Percentiles rank a stretch among this genome's conserved stretches.
Conservation (phyloP, 92 coral and sea anemone genomes). For the Phymanthus crucifer region DNA sequence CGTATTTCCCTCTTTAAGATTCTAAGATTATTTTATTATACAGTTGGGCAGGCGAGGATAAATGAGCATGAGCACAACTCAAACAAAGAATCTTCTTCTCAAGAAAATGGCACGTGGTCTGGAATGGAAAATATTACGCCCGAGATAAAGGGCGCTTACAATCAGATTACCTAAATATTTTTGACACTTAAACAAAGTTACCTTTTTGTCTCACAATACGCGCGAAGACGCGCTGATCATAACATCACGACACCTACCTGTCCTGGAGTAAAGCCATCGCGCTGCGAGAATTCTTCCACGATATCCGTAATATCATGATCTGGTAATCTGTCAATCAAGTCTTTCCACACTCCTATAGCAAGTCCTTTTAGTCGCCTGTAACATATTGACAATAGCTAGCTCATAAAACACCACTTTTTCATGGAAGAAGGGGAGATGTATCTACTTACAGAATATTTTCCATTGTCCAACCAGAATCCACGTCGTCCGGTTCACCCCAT, state of each 20-base stretch:
- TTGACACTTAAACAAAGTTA: no score
- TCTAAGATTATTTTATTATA: no score
- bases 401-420: not conserved
- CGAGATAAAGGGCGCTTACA: no score
- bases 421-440: not conserved
- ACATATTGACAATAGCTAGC: not conserved
- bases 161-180: no score
- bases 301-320: slow-evolving; percentile 54
- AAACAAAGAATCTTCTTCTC: no score
- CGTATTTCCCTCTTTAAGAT: no score
- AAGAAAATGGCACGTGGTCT: no score
- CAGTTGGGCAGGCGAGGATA: no score
- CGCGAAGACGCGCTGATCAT: not conserved
- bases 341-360: slow-evolving; percentile 64
- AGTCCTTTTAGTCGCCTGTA: slow-evolving; percentile 63
- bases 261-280: slow-evolving; percentile 58
- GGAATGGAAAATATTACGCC: no score
- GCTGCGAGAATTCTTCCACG: slow-evolving; percentile 60
- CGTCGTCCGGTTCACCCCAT: slow-evolving; percentile 71
- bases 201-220: not conserved
- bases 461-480: slow-evolving; percentile 61
- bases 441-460: slow-evolving; percentile 55
- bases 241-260: slow-evolving; percentile 49
- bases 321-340: slow-evolving; percentile 45
- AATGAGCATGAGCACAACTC: no score